A percentile compares a stretch with the other conserved stretches of the same genome.
These are phyloP conservation scores for Thalassophryne amazonica DNA, from an alignment of 2,797 vertebrate genomes.

Conservation along the genomic window DNA sequence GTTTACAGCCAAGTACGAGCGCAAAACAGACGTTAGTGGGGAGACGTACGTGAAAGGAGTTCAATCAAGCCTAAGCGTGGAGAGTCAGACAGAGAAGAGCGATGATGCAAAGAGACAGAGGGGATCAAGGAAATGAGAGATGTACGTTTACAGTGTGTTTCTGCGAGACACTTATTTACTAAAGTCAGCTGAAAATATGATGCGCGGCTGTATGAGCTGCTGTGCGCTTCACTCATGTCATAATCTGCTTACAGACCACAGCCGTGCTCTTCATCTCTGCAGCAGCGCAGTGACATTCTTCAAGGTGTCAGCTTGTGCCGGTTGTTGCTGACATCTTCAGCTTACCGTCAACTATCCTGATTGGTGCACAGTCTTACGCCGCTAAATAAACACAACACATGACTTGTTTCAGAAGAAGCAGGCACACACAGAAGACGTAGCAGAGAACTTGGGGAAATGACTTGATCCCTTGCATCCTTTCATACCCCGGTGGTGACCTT, in stretches of 20 bases:
- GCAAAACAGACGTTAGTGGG: slow-evolving; percentile 48
- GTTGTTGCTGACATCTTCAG: background rate
- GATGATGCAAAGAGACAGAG: slow-evolving; percentile 18
- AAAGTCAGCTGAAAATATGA: slow-evolving; percentile 29
- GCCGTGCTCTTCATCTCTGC: slow-evolving; percentile 2
- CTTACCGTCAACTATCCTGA: background rate
- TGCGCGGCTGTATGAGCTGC: slow-evolving; percentile 36
- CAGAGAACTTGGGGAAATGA: background rate
- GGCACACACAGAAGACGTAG: background rate
- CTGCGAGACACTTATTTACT: slow-evolving; percentile 22
- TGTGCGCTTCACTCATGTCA: slow-evolving; percentile 62
- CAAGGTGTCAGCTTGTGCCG: slow-evolving; percentile 6
- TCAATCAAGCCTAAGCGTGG: slow-evolving; percentile 39
- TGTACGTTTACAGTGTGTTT: background rate
- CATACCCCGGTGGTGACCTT: too few species aligned
- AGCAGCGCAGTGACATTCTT: background rate
- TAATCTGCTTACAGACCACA: slow-evolving; percentile 55
- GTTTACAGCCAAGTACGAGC: slow-evolving; percentile 25
- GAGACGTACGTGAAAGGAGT: slow-evolving; percentile 53
- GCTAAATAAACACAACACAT: background rate
- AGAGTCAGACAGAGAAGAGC: slow-evolving; percentile 28
- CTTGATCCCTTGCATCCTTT: too few species aligned
- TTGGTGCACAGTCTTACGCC: background rate
- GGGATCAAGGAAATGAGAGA: slow-evolving; percentile 4
- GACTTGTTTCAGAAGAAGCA: background rate